phyloP scores from a whole-genome alignment of 2,888 invertebrate species.

The Esperia sulphurella region DNA sequence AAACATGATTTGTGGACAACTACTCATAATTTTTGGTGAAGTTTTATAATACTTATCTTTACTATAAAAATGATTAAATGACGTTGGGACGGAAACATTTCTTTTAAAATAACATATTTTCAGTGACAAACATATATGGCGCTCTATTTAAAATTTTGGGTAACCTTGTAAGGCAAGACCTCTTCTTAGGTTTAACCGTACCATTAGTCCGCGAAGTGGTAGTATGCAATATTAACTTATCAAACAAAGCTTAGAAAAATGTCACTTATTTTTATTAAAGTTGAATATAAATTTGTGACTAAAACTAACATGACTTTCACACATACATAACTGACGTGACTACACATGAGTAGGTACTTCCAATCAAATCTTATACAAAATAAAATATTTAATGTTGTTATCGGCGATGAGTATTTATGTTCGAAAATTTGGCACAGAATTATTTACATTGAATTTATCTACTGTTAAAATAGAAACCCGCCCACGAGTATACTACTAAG shows the following conservation, averaged over 20 bases:
- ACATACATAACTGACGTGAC: too few species aligned
- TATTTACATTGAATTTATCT: slow-evolving; percentile 5
- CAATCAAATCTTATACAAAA: too few species aligned
- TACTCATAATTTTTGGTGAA: slow-evolving; percentile 33
- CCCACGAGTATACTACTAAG: too few species aligned
- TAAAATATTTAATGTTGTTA: too few species aligned
- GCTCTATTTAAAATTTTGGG: neutral
- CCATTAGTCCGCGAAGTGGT: neutral
- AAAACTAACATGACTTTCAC: too few species aligned
- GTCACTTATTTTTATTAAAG: too few species aligned
- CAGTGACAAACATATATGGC: neutral
- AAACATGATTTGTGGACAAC: slow-evolving; percentile 31
- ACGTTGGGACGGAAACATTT: slow-evolving; percentile 76
- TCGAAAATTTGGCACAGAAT: slow-evolving; percentile 18
- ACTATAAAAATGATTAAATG: slow-evolving; percentile 58
- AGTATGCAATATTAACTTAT: neutral
- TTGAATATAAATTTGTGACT: too few species aligned
- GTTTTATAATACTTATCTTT: slow-evolving; percentile 37
- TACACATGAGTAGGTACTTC: too few species aligned
- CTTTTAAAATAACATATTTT: slow-evolving; percentile 33
- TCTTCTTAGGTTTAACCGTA: too few species aligned
- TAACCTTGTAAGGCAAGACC: too few species aligned
- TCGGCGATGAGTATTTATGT: slow-evolving; percentile 4
- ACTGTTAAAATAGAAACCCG: neutral
- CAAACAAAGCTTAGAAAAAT: neutral